Base-by-base conservation (phyloP, 2,888 invertebrate species). In the Taenaris catops region DNA sequence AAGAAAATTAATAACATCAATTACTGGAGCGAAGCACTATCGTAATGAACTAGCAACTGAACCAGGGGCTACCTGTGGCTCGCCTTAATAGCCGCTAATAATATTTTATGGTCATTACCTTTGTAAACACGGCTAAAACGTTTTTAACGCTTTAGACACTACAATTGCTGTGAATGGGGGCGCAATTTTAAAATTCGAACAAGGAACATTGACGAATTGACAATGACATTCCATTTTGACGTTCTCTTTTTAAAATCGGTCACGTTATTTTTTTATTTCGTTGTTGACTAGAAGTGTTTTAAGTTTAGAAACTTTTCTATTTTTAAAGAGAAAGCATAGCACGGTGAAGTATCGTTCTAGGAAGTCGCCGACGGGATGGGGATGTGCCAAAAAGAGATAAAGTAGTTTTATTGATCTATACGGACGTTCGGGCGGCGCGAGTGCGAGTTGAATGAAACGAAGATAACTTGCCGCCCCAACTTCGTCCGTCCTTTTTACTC, bases 351-450 rank as follows among this genome's bases (percentile, higher is more conserved):
- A 71, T 75, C 74, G 63, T 80, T 80, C 73, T 71, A 76, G 79
- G 81, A 84, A 84, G 76, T 75, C 70, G 67, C 61, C 71, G 71
- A 72, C 75, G 75, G 75, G 73, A 79, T 75, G 78, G 80, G 87
- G 81, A 87, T 84, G 86, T 87, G 87, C 87, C 87, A 87, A 87
- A 87, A 87, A 87, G 87, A 87, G 86, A 87, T 87, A 87, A 87
- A 87, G 87, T 87, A 87, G 87, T 87, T 87, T 87, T 87, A 87
- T 87, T 87, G 87, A 87, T 87, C 87, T 86, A 86, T 79, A 84
- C 84, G 83, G 84, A 86, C 84, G 78, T 83, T 81, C 79, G 72
- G 74, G 79, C 59, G 67, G 75, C 67, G 76, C 78, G 75, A 83
- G 84, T 86, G 83, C 80, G 84, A 81, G 86, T 84, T 84, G 84